Evolutionary conservation across 1,140 invertebrate species (phyloP), one percentile per base, ranked within the genome.

Genomic region (Drosophila nebulosa): DNA sequence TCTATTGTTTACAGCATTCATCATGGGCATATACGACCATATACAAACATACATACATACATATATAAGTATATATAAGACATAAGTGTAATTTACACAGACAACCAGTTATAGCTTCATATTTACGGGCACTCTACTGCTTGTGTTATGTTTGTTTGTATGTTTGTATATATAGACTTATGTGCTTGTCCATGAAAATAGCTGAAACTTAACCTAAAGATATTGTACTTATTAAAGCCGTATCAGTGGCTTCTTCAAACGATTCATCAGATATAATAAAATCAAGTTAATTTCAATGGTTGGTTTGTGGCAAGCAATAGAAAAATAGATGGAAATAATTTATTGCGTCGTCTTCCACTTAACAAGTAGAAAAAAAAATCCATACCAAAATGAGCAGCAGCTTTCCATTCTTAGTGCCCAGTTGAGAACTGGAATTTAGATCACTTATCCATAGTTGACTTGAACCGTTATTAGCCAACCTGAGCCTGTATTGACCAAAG

Each of bases 71-170:
- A 46, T 7, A 46, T 0, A 46, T 4, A 46, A 46, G 3, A 46
- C 7, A 61, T 57, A 61, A 59, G 57, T 42, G 71, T 74, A 74
- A 67, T 73, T 74, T 59, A 74, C 72, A 75, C 64, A 68, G 32
- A 26, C 64, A 65, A 58, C 39, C 57, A 64, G 68, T 64, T 74
- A 75, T 75, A 68, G 62, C 72, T 75, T 58, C 74, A 74, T 64
- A 66, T 70, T 73, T 61, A 57, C 50, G 30, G 42, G 36, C 39
- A 10, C 7, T 46, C 39, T 18, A 42, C 14, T 12, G 10, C 9
- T 12, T 12, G 30, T 26, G 4, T 26, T 26, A 35, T 35, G n/a
- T 7, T n/a, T 36, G 14, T 39, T 4, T 39, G 14, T 35, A 7
- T 36, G 35, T 39, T 1, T n/a, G n/a, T 3, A n/a, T 14, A 3